Conservation (phyloP, 1,140 invertebrate genomes). For the Listronotus oregonensis region DNA sequence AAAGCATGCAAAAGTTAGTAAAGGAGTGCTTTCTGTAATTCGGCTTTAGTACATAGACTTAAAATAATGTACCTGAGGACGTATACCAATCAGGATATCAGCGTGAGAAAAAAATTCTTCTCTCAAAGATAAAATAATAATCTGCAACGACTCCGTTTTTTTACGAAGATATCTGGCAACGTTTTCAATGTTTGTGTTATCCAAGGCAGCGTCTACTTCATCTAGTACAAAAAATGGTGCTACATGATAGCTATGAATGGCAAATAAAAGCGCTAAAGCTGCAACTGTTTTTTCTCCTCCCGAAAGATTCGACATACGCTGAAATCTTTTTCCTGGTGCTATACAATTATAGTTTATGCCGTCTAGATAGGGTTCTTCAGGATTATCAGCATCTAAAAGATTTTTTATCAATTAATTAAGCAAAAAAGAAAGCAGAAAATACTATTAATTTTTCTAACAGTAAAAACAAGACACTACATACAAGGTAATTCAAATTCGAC, state of each 20-base stretch:
- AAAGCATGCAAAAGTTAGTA: neutral
- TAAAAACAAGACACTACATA: too few species aligned
- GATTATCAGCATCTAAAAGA: constrained; percentile 83
- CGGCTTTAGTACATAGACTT: constrained; percentile 21
- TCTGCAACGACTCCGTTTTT: constrained; percentile 86
- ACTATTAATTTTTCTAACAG: too few species aligned
- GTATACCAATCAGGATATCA: constrained; percentile 96
- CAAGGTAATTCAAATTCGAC: too few species aligned
- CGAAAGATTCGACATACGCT: constrained; percentile 96
- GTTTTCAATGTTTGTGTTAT: constrained; percentile 99
- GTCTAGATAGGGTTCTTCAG: constrained; percentile 98
- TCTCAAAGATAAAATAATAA: constrained; percentile 99
- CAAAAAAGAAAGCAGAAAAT: neutral
- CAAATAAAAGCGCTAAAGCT: constrained; percentile 93
- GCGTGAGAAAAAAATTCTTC: constrained; percentile 99
- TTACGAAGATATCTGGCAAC: constrained; percentile 86
- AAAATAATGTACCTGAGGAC: constrained; percentile 80
- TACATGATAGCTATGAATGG: constrained; percentile 97
- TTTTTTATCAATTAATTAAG: neutral
- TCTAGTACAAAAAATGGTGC: constrained; percentile 99
- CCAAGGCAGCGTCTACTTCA: constrained; percentile 98
- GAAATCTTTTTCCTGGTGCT: constrained; percentile 87
- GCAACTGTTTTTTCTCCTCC: constrained; percentile 98
- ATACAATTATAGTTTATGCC: constrained; percentile 99
- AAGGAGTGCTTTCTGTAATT: constrained; percentile 10